These are phyloP conservation scores for Echinometra lucunter DNA, from an alignment of 53 echinoderm and acorn worm species.

Conservation along the genomic window DNA sequence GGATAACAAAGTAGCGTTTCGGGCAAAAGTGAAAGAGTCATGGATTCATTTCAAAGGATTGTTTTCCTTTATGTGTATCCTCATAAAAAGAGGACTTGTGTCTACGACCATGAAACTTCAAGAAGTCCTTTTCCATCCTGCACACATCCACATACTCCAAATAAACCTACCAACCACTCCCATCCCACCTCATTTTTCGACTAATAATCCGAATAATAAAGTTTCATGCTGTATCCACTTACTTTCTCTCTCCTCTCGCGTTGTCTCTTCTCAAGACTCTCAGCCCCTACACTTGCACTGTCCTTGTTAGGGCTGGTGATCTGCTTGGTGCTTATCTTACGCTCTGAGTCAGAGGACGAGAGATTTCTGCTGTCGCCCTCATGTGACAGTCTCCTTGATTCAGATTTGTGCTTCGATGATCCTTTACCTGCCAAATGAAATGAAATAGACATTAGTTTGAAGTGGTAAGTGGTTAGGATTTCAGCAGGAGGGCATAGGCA, in stretches of 20 bases:
- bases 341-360: slow-evolving; percentile 54
- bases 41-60: too few relatives aligned
- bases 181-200: neutral
- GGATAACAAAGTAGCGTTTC: too few relatives aligned
- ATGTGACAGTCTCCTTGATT: slow-evolving; percentile 28
- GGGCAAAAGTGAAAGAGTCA: too few relatives aligned
- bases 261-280: slow-evolving; percentile 47
- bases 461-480: too few relatives aligned
- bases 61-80: too few relatives aligned
- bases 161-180: neutral
- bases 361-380: slow-evolving; percentile 14
- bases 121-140: too few relatives aligned
- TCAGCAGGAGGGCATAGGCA: too few relatives aligned
- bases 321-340: slow-evolving; percentile 36
- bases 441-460: too few relatives aligned
- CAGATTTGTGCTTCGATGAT: slow-evolving; percentile 45
- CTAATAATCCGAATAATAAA: too few relatives aligned
- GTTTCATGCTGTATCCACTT: neutral
- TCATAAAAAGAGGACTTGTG: too few relatives aligned
- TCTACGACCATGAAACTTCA: too few relatives aligned
- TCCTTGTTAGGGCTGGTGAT: slow-evolving; percentile 63
- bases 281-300: neutral
- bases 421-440: slow-evolving; percentile 30
- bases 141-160: neutral
- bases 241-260: slow-evolving; percentile 62